These are phyloP conservation scores for Illadopsis cleaveri DNA, from an alignment of 2,113 vertebrate species.

Conservation along the genomic window DNA sequence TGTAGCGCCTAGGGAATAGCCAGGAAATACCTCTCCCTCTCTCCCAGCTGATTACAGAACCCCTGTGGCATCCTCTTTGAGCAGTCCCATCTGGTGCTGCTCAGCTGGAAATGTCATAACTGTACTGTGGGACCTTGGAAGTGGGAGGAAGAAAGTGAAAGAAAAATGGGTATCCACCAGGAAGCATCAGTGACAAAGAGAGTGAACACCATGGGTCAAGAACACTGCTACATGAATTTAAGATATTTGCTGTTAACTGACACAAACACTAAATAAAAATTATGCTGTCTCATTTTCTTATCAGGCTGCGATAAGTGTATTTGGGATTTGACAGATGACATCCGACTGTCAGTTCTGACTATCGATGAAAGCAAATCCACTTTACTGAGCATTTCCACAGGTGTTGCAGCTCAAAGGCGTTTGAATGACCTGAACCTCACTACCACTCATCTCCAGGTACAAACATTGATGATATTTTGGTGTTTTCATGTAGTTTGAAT, in stretches of 20 bases:
- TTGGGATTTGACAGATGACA: slow-evolving; percentile 92
- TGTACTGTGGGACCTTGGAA: not conserved
- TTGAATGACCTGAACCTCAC: slow-evolving; percentile 89
- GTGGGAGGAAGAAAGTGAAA: not conserved
- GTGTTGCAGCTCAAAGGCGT: slow-evolving; percentile 86
- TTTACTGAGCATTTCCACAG: slow-evolving; percentile 89
- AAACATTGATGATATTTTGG: not conserved
- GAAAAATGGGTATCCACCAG: not conserved
- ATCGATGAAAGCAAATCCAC: slow-evolving; percentile 84
- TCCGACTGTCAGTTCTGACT: slow-evolving; percentile 81
- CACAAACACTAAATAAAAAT: not conserved
- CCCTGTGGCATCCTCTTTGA: not conserved
- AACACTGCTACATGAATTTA: not conserved
- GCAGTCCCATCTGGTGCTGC: slow-evolving; percentile 11
- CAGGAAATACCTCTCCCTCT: slow-evolving; percentile 21
- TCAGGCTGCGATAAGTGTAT: slow-evolving; percentile 93
- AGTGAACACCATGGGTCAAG: not conserved
- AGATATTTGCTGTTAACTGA: not conserved
- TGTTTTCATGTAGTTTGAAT: not conserved
- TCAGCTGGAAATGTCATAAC: not conserved
- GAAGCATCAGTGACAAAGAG: not conserved
- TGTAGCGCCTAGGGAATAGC: not conserved
- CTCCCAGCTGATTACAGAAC: not conserved
- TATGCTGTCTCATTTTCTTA: not conserved
- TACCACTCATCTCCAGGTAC: slow-evolving; percentile 80